Base-by-base conservation (phyloP, 2,888 invertebrate species). In the Epicampocera succincta region DNA sequence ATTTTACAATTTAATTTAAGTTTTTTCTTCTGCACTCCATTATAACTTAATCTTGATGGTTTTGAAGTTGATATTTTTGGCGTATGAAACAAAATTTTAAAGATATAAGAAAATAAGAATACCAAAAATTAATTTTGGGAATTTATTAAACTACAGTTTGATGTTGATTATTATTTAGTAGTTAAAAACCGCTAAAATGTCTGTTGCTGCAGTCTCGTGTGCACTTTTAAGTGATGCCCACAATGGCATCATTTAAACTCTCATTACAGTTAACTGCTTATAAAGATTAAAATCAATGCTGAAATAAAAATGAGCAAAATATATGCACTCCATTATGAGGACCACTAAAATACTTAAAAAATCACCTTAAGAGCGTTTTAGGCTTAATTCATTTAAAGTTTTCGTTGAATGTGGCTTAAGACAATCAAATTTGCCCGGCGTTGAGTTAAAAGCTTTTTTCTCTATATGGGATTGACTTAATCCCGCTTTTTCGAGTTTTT, bases 191-290 rank as follows among this genome's bases (percentile, higher is more conserved):
- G 11, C 15, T 15, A 46, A 40, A 48, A 66, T 75, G 66, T n/a
- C 48, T 42, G 25, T 21, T 52, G 40, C 58, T 60, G 3, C 29
- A 33, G 15, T 33, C 15, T 63, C 25, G 17, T 48, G 38, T 63
- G 44, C 19, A 42, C 19, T 56, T 77, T 52, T 72, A 78, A 72
- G 40, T 65, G 77, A 71, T n/a, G 71, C 54, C 48, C 48, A 77
- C 77, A 77, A 78, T 79, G 72, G 72, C 78, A 79, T 84, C 85
- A 84, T 84, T 84, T 85, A 83, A 85, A 83, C 81, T 83, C 83
- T 83, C 83, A 85, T 85, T 85, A 85, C 84, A 83, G 84, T 84
- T 85, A 85, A 84, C 84, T 78, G 84, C 83, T 82, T 75, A 78
- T 78, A 75, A 75, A 82, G 82, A 82, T 82, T 61, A 33, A 82